Evolutionary conservation across 2,113 vertebrate species (phyloP), one percentile per base, ranked within the genome.

Genomic region (Thermophis baileyi): DNA sequence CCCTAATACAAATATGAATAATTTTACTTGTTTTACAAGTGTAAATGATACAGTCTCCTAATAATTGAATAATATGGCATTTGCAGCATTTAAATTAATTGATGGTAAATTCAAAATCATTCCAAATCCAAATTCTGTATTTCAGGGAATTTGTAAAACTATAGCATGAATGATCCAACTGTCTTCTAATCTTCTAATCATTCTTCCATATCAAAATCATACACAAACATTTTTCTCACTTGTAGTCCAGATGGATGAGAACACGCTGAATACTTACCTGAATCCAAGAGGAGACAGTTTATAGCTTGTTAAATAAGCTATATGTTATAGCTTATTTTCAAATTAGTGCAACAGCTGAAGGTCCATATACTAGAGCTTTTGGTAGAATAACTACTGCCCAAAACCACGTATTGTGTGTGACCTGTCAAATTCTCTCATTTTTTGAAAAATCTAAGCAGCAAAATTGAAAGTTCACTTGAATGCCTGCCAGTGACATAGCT

Each of bases 21-120:
- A 63, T 63, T 63, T 27, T 35, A n/a, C 91, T 91, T 89, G 94
- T 92, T 91, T 11, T 74, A 22, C 60, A 93, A 94, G 60, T 89
- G 93, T 14, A 90, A 35, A 57, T 40, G 49, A 14, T 16, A 0
- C 25, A 0, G 0, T 92, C 81, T 95, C 92, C 30, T 0, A 55
- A 91, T 1, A 22, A 12, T 94, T 91, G 91, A 90, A 57, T 89
- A 93, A 87, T 35, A 88, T 86, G 91, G 16, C 94, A 74, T 93
- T 92, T 60, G 86, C 35, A 95, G 53, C 20, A 24, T 89, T 90
- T 92, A 0, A 90, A 85, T 93, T 92, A 85, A 94, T 55, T 40
- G 85, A 81, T 95, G 60, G 93, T 92, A 90, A 92, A 87, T 74
- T 90, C 60, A 95, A 94, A 87, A 93, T 89, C 74, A 93, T 44